Evolutionary conservation across 2,888 invertebrate species (phyloP).

Genomic region (Sarcophaga caerulescens): DNA sequence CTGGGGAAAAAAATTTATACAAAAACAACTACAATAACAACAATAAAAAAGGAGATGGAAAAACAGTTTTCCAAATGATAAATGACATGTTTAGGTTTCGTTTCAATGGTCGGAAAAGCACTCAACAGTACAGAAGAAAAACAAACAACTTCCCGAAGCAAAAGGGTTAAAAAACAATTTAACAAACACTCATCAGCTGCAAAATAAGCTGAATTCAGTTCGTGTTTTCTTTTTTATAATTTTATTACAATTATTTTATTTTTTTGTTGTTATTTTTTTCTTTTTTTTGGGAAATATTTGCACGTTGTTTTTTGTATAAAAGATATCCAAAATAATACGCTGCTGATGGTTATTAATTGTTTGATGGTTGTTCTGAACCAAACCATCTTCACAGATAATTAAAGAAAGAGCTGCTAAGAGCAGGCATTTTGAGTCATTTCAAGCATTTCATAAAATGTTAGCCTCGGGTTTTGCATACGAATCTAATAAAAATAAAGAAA

Average conservation of each 20-base stretch:
- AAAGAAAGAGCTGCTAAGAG: not conserved
- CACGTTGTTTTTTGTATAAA: not conserved
- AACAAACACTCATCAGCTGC: constrained; percentile 48
- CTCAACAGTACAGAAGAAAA: not conserved
- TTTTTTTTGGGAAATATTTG: not conserved
- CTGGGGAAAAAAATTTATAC: too few relatives aligned
- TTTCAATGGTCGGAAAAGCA: constrained; percentile 23
- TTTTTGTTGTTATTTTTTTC: not conserved
- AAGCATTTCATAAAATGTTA: not conserved
- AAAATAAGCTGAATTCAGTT: not conserved
- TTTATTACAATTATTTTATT: not conserved
- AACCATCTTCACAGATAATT: not conserved
- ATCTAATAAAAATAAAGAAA: not conserved
- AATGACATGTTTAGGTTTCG: constrained; percentile 47
- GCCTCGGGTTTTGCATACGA: not conserved
- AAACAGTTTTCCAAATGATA: constrained; percentile 50
- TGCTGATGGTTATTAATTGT: constrained; percentile 61
- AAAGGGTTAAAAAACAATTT: constrained; percentile 48
- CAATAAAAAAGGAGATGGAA: not conserved
- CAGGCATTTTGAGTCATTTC: not conserved
- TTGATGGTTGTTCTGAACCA: not conserved
- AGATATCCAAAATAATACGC: not conserved
- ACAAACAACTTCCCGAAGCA: not conserved
- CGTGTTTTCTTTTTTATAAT: not conserved
- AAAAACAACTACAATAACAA: not conserved